These are phyloP conservation scores for Grapholita molesta DNA, from an alignment of 1,140 invertebrate genomes.

Conservation along the genomic window DNA sequence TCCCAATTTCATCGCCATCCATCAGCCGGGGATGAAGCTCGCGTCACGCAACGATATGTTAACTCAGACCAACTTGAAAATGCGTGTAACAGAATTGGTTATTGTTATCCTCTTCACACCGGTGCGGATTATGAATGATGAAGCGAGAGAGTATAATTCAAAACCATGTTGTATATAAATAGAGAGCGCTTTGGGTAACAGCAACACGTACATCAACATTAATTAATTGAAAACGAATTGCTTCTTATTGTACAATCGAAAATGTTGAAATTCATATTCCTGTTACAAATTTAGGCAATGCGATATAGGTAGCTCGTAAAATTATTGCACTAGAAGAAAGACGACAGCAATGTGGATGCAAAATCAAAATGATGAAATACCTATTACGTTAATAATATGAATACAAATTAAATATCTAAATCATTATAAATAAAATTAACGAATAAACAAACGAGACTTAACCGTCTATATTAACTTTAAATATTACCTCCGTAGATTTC, in stretches of 20 bases:
- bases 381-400: too few relatives aligned
- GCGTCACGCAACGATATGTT: constrained; percentile 28
- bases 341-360: too few relatives aligned
- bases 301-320: too few relatives aligned
- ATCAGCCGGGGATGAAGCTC: constrained; percentile 32
- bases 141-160: neutral
- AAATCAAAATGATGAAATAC: too few relatives aligned
- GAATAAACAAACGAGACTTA: too few relatives aligned
- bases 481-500: too few relatives aligned
- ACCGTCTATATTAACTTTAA: too few relatives aligned
- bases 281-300: neutral
- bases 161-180: neutral
- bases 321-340: too few relatives aligned
- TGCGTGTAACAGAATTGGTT: neutral
- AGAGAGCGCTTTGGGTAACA: neutral
- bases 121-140: neutral
- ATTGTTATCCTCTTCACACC: neutral
- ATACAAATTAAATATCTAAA: too few relatives aligned
- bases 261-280: neutral
- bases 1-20: constrained; percentile 48
- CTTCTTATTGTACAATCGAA: neutral
- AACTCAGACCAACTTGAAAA: constrained; percentile 10
- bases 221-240: constrained; percentile 16
- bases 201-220: neutral
- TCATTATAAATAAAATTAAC: too few relatives aligned